Evolutionary conservation across 2,113 vertebrate species (phyloP).

Genomic region (Eulacestoma nigropectus): DNA sequence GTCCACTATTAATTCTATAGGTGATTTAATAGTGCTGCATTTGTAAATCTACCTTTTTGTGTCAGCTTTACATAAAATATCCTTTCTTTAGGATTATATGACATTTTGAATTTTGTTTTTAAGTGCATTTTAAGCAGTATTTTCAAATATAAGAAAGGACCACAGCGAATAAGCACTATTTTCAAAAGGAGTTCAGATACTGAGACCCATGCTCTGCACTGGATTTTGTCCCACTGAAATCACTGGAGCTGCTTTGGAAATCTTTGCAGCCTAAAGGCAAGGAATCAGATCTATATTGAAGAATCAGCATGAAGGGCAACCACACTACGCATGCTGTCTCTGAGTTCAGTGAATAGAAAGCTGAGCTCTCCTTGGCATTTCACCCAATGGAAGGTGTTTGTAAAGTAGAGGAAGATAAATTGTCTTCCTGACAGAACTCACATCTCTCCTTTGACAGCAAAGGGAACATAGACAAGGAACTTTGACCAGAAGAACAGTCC

Average conservation of each 20-base stretch:
- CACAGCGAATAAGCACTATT: background rate
- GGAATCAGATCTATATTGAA: background rate
- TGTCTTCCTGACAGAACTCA: background rate
- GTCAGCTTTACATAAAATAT: background rate
- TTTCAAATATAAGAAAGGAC: background rate
- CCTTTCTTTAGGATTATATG: background rate
- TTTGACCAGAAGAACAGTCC: background rate
- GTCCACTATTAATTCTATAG: background rate
- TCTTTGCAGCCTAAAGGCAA: background rate
- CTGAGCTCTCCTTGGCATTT: background rate
- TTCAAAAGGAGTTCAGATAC: background rate
- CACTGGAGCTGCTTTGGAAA: background rate
- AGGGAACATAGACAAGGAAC: background rate
- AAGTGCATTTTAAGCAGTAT: background rate
- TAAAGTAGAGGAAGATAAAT: background rate
- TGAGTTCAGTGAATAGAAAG: background rate
- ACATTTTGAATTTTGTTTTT: background rate
- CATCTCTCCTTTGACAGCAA: background rate
- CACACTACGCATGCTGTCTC: background rate
- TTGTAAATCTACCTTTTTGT: background rate
- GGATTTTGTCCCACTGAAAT: background rate
- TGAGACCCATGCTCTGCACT: background rate
- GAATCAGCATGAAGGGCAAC: background rate
- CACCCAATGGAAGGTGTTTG: background rate
- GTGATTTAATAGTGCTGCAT: background rate